phyloP scores from a whole-genome alignment of 1,140 invertebrate species.

The Drosophila seguyi region DNA sequence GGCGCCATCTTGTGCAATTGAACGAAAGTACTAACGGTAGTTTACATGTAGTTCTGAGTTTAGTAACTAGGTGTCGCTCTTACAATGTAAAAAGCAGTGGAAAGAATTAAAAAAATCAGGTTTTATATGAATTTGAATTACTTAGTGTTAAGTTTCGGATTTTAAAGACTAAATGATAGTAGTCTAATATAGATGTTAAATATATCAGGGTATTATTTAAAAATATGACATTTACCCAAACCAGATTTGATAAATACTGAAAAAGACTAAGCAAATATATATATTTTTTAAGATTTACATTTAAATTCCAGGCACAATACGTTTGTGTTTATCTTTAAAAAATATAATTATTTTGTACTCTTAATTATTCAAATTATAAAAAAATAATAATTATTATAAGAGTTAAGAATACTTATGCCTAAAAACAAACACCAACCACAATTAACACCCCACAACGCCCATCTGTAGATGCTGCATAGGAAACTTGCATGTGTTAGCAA shows the following conservation, averaged over 20 bases:
- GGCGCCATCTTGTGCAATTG: not conserved
- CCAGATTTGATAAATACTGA: too few relatives aligned
- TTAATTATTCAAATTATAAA: not conserved
- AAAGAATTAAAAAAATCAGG: not conserved
- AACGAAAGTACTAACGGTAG: not conserved
- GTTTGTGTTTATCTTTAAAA: too few relatives aligned
- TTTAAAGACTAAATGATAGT: too few relatives aligned
- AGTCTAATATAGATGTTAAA: too few relatives aligned
- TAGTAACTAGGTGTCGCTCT: not conserved
- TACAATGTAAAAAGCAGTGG: not conserved
- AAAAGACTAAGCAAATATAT: too few relatives aligned
- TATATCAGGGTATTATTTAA: too few relatives aligned
- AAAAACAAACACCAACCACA: not conserved
- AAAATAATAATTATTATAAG: not conserved
- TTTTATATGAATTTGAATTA: not conserved
- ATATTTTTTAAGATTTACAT: too few relatives aligned
- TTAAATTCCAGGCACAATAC: too few relatives aligned
- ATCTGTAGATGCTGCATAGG: not conserved
- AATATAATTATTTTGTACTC: too few relatives aligned
- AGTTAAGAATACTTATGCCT: too few relatives aligned
- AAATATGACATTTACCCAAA: too few relatives aligned
- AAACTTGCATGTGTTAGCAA: slow-evolving; percentile 48
- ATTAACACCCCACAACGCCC: not conserved
- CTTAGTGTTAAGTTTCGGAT: too few relatives aligned
- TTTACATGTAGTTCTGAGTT: not conserved